These are phyloP conservation scores for Thera britannica DNA, from an alignment of 2,888 invertebrate genomes.

Conservation along the genomic window DNA sequence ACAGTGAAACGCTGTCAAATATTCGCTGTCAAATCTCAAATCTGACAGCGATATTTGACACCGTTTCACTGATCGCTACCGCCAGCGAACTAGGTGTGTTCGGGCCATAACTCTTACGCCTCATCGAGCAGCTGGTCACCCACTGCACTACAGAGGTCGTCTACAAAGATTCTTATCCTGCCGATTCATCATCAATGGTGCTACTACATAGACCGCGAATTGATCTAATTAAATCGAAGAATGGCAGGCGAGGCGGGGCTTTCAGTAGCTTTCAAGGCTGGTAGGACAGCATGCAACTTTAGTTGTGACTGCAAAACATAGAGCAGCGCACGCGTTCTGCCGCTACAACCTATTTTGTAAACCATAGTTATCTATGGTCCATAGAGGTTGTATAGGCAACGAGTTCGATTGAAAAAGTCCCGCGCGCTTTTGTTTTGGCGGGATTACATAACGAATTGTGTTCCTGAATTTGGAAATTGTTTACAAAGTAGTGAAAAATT, in stretches of 20 bases:
- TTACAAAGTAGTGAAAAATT: conserved; percentile 48
- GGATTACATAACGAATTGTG: conserved; percentile 36
- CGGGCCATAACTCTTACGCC: too few species aligned
- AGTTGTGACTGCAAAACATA: conserved; percentile 68
- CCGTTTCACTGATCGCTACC: too few species aligned
- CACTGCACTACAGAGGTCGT: neutral
- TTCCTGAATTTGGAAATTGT: conserved; percentile 45
- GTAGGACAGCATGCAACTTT: conserved; percentile 50
- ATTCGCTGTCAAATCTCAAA: too few species aligned
- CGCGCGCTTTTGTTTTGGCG: conserved; percentile 63
- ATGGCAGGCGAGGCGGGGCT: conserved; percentile 63
- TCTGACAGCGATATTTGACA: too few species aligned
- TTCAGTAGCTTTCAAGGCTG: conserved; percentile 78
- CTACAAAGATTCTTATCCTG: conserved; percentile 12
- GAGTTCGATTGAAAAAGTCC: conserved; percentile 54
- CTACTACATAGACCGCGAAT: conserved; percentile 34
- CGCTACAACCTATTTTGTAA: conserved; percentile 70
- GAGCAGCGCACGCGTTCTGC: conserved; percentile 73
- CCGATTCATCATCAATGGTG: conserved; percentile 34
- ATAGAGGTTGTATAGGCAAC: conserved; percentile 71
- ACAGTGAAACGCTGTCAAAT: too few species aligned
- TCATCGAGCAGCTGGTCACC: neutral
- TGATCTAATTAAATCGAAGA: conserved; percentile 44
- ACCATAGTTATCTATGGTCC: conserved; percentile 28
- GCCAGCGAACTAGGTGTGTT: too few species aligned